phyloP scores from a whole-genome alignment of 1,140 invertebrate species.

The Drosophila nigrodunni region DNA sequence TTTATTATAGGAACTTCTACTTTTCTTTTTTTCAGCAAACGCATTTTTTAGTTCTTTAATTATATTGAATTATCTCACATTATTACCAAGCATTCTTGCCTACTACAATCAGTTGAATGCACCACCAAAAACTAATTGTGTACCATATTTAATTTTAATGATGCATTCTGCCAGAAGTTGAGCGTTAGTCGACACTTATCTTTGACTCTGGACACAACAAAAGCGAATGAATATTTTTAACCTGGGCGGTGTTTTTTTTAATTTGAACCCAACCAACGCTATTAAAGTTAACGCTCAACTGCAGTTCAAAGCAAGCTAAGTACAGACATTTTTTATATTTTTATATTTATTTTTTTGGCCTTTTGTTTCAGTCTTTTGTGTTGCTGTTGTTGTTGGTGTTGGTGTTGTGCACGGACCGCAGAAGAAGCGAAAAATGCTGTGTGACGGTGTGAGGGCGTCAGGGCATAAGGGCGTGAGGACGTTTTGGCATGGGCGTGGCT shows the following conservation, averaged over 20 bases:
- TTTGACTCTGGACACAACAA: constrained; percentile 5
- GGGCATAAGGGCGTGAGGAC: constrained; percentile 8
- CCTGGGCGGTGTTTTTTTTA: constrained; percentile 45
- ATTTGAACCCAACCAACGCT: constrained; percentile 32
- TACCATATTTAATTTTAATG: not conserved
- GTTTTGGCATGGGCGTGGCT: constrained; percentile 18
- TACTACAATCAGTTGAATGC: no score
- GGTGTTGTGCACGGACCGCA: constrained; percentile 29
- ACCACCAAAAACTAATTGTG: no score
- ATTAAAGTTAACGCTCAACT: constrained; percentile 59
- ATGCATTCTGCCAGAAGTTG: not conserved
- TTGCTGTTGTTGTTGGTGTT: not conserved
- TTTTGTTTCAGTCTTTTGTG: not conserved
- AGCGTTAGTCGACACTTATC: not conserved
- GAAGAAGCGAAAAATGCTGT: constrained; percentile 29
- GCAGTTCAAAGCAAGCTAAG: constrained; percentile 46
- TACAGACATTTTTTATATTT: constrained; percentile 22
- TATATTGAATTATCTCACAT: no score
- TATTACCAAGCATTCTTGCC: no score
- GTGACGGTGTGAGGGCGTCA: constrained; percentile 9
- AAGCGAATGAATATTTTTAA: constrained; percentile 33
- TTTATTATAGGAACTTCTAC: no score
- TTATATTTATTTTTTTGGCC: not conserved
- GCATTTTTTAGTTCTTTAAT: no score
- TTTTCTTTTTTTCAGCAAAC: no score